Conservation (phyloP, 2,888 invertebrate genomes). For the Dryadula phaetusa region DNA sequence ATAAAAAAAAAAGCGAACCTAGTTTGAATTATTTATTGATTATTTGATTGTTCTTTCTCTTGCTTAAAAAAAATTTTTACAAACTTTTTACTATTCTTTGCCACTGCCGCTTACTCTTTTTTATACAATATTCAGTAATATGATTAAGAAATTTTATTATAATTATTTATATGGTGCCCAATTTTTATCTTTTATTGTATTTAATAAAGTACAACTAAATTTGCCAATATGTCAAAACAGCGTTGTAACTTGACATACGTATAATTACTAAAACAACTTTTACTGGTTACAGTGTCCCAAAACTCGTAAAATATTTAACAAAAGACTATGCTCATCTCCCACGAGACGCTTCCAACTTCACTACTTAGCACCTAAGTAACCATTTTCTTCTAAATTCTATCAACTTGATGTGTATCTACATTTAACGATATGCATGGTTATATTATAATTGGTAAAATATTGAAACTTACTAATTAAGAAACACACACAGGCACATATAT, state of each 20-base stretch:
- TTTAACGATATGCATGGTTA: slow-evolving; percentile 15
- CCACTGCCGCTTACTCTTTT: no score
- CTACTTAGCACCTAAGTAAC: slow-evolving; percentile 66
- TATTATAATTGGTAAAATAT: neutral
- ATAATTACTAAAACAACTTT: slow-evolving; percentile 39
- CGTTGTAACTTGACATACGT: slow-evolving; percentile 5
- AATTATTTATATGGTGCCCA: no score
- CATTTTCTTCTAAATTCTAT: slow-evolving; percentile 39
- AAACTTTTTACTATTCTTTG: no score
- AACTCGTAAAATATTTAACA: slow-evolving; percentile 82
- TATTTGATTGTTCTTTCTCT: no score
- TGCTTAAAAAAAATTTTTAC: no score
- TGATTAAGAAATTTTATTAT: no score
- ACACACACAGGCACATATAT: no score
- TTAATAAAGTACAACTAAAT: no score
- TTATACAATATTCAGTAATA: no score
- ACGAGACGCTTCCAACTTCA: slow-evolving; percentile 56
- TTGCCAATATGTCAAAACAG: neutral
- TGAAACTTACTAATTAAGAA: no score
- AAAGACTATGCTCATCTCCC: slow-evolving; percentile 69
- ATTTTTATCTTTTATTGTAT: no score
- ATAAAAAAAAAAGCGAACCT: neutral
- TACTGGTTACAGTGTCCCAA: slow-evolving; percentile 68
- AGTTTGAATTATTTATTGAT: no score
- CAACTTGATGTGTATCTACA: slow-evolving; percentile 53